Base-by-base conservation (phyloP, 2,797 vertebrate species). In the Semaprochilodus insignis region DNA sequence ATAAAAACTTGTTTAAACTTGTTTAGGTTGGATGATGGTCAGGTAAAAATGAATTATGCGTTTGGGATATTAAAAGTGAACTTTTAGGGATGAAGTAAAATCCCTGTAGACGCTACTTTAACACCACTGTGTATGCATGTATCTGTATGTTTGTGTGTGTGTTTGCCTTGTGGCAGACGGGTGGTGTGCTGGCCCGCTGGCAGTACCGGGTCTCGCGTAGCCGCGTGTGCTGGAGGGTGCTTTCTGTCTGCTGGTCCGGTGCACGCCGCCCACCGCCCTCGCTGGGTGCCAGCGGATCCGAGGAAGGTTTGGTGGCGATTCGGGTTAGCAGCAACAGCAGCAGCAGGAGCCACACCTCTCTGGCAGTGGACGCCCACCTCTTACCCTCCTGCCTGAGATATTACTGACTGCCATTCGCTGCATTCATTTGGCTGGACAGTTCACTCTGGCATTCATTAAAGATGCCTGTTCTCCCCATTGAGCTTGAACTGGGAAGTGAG, bases 221-320 rank as follows among this genome's bases (percentile, higher is more conserved):
- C 74, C 94, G 89, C 1, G 93, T 95, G 82, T 95, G 94, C 89
- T 95, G 94, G 95, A 92, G 92, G 74, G 90, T 94, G 81, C 93
- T 95, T 89, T 94, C 94, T 19, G 88, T 94, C 89, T 95, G 95
- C 91, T 95, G 94, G 95, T 91, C 93, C 23, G 93, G 92, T 34
- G 92, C 93, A 1, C 92, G 87, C 1, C 90, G 55, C 77, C 88
- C 93, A n/a, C 93, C 93, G 2, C 91, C 92, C 13, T 88, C 91
- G 86, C 89, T 95, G 87, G 94, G 91, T 71, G 89, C 91, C 91
- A 92, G 94, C 86, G 94, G 94, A 91, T 95, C 95, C 83, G 94
- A 95, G 89, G 94, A 95, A 87, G 95, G 95, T 90, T 94, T 95
- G 91, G 90, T 95, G 91, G 92, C 90, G 85, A 93, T 94, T 73